These are phyloP conservation scores for Archaeoteleia sp. DNA, from an alignment of 2,888 invertebrate genomes.

Conservation along the genomic window DNA sequence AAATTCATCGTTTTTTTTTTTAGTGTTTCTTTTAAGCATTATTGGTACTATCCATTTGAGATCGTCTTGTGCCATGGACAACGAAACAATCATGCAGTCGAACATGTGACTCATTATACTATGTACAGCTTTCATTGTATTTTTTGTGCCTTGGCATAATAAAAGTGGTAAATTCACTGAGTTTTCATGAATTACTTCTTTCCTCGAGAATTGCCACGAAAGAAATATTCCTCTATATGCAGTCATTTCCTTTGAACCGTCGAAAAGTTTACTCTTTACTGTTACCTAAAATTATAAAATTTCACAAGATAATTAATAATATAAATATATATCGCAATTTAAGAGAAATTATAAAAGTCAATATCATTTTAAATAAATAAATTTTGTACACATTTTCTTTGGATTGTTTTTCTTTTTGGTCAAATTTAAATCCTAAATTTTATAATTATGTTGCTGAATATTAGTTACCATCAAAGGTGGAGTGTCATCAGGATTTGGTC, in stretches of 20 bases:
- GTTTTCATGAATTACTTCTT: slow-evolving; percentile 39
- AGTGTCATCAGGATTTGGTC: slow-evolving; percentile 56
- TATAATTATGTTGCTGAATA: too few species aligned
- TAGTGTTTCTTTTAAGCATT: slow-evolving; percentile 24
- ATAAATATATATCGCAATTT: too few species aligned
- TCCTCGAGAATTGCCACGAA: slow-evolving; percentile 61
- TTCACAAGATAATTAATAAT: too few species aligned
- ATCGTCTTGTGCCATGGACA: slow-evolving; percentile 63
- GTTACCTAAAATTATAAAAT: slow-evolving; percentile 42
- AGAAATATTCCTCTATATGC: slow-evolving; percentile 68
- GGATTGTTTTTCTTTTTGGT: neutral
- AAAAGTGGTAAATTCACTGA: slow-evolving; percentile 65
- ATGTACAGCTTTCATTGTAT: slow-evolving; percentile 63
- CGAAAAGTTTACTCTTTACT: slow-evolving; percentile 2
- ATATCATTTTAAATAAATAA: slow-evolving; percentile 2
- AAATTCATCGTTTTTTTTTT: slow-evolving; percentile 50
- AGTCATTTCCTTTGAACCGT: slow-evolving; percentile 35
- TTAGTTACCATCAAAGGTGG: slow-evolving; percentile 60
- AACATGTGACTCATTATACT: slow-evolving; percentile 65
- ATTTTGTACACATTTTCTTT: neutral
- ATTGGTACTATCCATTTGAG: slow-evolving; percentile 68
- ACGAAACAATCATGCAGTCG: slow-evolving; percentile 64
- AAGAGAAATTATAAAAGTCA: too few species aligned
- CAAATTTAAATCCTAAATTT: neutral
- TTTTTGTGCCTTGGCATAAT: slow-evolving; percentile 66